Base-by-base conservation (phyloP, 2,888 invertebrate species). In the Achlya flavicornis region DNA sequence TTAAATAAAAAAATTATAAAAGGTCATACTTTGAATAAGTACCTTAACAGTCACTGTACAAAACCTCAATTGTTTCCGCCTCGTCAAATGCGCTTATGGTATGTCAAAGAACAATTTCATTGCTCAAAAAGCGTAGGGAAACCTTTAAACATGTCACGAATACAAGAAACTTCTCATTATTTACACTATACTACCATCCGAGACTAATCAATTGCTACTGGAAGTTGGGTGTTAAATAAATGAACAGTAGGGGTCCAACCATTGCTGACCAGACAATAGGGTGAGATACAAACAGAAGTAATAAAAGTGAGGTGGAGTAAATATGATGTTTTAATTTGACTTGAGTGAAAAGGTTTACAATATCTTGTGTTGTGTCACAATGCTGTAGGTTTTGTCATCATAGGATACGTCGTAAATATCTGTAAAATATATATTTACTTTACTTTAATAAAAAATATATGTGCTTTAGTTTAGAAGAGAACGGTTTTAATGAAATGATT, bases 141-240 rank as follows among this genome's bases (percentile, higher is more conserved):
- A 58, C 58, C 14, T 35, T 35, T 35, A 35, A 35, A 35, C 35
- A 35, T 35, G 35, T 35, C 35, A 35, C 35, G 19, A 38, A 58
- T 58, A 16, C 16, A 11, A 19, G 38, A 59, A 26, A 8, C 12
- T 11, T 35, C 60, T 26, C 26, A 35, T 59, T 38, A 19, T n/a
- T 38, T 19, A n/a, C 41, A 12, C 16, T 59, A 59, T 41, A 16
- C 41, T 41, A 26, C 11, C 41, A 14, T 5, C 60, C 60, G 26
- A 26, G 41, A 41, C 60, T 43, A 60, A 60, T 60, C 19, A 35
- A 60, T 14, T 5, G 60, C 60, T 60, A 60, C 60, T 60, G 60
- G 41, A 60, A 43, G 53, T 10, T 60, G 60, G 41, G 43, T 26
- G 53, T 10, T 53, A 19, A 53, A 53, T 19, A 41, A 38, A 26